Base-by-base conservation (phyloP, 2,797 vertebrate species). In the Betta splendens region DNA sequence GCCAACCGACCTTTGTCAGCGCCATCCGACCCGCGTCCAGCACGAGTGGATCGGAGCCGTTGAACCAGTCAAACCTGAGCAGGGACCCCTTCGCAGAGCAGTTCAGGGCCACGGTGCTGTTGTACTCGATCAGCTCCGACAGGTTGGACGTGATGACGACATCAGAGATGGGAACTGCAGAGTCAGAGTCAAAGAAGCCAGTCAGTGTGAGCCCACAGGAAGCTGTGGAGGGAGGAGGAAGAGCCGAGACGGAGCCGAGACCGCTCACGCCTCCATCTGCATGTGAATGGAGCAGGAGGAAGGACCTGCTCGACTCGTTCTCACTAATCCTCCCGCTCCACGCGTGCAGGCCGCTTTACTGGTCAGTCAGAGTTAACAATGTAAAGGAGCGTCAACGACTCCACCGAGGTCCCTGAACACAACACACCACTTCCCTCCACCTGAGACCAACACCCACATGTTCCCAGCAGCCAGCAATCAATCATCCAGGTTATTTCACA, bases 41-140 rank as follows among this genome's bases (percentile, higher is more conserved):
- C 4, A 3, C 0, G 0, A 92, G 7, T 3, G 49, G 5, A 0
- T 0, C 0, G 3, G 68, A 49, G 44, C 48, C 70, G 0, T 85
- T 89, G 4, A 16, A 0, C 91, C 90, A 92, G 35, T 2, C 13
- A 78, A 88, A 92, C 1, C 9, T 58, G 38, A 88, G 75, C 28
- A n/a, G 62, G 52, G 90, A 88, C 16, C 91, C 91, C 52, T 74
- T 76, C 0, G 85, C 84, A 0, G 57, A 5, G 67, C 91, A 92
- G 48, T 20, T 83, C 3, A 92, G 85, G 4, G 62, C 23, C 66
- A 92, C 81, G 0, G 85, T 83, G 81, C 54, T 76, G 69, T 76
- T 83, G 11, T 44, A 0, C 51, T 92, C 90, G 0, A 89, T 39
- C 1, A 74, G 74, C 25, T 87, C 85, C 0, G 36, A 0, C 0